These are phyloP conservation scores for Bufo gargarizans DNA, from an alignment of 2,113 vertebrate genomes.

Conservation along the genomic window DNA sequence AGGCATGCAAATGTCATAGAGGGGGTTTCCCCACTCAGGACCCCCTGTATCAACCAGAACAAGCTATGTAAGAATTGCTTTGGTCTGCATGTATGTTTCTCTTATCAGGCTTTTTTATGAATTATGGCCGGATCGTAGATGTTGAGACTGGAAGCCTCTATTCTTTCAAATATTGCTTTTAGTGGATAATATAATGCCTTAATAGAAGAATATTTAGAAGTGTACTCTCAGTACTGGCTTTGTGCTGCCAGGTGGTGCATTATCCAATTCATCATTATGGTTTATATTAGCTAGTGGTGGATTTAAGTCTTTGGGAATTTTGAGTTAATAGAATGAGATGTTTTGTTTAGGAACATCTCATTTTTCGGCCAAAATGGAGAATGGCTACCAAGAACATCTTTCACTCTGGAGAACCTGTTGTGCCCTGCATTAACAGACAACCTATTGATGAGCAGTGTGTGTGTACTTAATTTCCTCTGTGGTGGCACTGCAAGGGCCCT, in stretches of 20 bases:
- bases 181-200: conserved; percentile 23
- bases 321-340: too few relatives aligned
- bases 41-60: background rate
- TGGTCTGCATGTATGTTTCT: too few relatives aligned
- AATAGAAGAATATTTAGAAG: conserved; percentile 16
- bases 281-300: background rate
- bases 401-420: too few relatives aligned
- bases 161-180: conserved; percentile 13
- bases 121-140: background rate
- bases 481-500: too few relatives aligned
- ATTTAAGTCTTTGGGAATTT: background rate
- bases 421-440: too few relatives aligned
- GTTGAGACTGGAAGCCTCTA: background rate
- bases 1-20: too few relatives aligned
- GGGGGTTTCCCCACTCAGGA: background rate
- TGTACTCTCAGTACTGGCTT: background rate
- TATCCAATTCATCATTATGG: conserved; percentile 1
- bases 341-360: too few relatives aligned
- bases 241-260: conserved; percentile 36
- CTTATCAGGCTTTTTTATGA: conserved; percentile 1
- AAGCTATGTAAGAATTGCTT: too few relatives aligned
- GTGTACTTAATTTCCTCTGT: too few relatives aligned
- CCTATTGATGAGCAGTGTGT: too few relatives aligned
- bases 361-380: too few relatives aligned
- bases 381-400: too few relatives aligned